Base-by-base conservation (phyloP, 2,797 vertebrate genomes). In the Craterocephalus amniculus region DNA sequence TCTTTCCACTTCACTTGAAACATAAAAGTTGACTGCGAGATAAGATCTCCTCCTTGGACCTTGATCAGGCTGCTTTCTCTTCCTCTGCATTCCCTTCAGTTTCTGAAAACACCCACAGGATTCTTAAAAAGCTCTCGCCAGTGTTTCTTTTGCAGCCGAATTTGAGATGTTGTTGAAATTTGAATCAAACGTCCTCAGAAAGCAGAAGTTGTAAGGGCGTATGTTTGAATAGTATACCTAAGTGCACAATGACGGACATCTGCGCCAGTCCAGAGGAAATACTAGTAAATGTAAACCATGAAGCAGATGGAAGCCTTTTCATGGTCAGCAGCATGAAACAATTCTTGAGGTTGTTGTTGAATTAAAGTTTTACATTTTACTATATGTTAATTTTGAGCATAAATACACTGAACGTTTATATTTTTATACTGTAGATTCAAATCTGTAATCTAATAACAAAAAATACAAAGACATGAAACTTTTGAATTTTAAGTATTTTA, bases 31-130 rank as follows among this genome's bases (percentile, higher is more conserved):
- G 35, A 54, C 45, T 22, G 3, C n/a, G 20, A n/a, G 79, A 87
- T 87, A 84, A 78, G 58, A 85, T 86, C 82, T 84, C 35, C 36
- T 65, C 11, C 22, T 45, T 66, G 66, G 67, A 70, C 45, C 36
- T 76, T 66, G 70, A 78, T 76, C 40, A 54, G 65, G 70, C 83
- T 78, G 63, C 31, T 77, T 83, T 82, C 67, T 67, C 73, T 87
- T 81, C 71, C 70, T 71, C 79, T 67, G 58, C 43, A 45, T 57
- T 74, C 69, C 69, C 74, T 38, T 1, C 32, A 58, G 76, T 78
- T 83, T 61, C 65, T 79, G 58, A 80, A 86, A 86, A 77, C 69
- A 77, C 58, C 31, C 54, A 32, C 35, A 60, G 20, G 61, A 38
- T 72, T 81, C 73, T 58, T 16, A 60, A 55, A 70, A 72, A 80